Evolutionary conservation across 1,140 invertebrate species (phyloP), one percentile per base, ranked within the genome.

Genomic region (Melipona quadrifasciata): DNA sequence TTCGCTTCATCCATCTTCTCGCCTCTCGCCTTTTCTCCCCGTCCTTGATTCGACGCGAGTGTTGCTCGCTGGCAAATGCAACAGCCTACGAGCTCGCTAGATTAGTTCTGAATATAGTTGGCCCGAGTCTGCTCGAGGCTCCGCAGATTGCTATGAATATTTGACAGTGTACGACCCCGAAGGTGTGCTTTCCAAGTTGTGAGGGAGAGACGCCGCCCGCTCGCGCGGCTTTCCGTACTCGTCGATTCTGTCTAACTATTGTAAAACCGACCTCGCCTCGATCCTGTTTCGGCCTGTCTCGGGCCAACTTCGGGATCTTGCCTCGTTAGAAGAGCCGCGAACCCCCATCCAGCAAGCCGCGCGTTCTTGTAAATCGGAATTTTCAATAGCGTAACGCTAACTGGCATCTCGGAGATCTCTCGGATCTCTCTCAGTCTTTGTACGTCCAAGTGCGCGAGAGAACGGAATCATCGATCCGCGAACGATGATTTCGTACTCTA

Each of bases 61-160:
- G 53, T 39, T 76, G 11, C 16, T 34, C 21, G 27, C 27, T 72
- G 81, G 55, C 31, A 74, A 67, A 19, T 57, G 51, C 31, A 64
- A 74, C 39, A 31, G 73, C 39, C 78, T 61, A 71, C 55, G 65
- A 90, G 90, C 76, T 92, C 90, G 84, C 88, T 91, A 91, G 91
- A 93, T 93, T 92, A 93, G 91, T 93, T 92, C 89, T 80, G 90
- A 87, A 91, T 91, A 88, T 88, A 90, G 73, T 84, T 82, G 76
- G 84, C 82, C 73, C 71, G 51, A 64, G 72, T 47, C 11, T 58
- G 21, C 27, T 8, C 39, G 83, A 83, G 82, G 73, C 87, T 89
- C 89, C 91, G 91, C 89, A 87, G 84, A 91, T 92, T 91, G 87
- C 85, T 82, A 85, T 92, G 88, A 92, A 93, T 93, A 92, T 89